These are phyloP conservation scores for Zeuzera pyrina DNA, from an alignment of 2,888 invertebrate genomes.

Conservation along the genomic window DNA sequence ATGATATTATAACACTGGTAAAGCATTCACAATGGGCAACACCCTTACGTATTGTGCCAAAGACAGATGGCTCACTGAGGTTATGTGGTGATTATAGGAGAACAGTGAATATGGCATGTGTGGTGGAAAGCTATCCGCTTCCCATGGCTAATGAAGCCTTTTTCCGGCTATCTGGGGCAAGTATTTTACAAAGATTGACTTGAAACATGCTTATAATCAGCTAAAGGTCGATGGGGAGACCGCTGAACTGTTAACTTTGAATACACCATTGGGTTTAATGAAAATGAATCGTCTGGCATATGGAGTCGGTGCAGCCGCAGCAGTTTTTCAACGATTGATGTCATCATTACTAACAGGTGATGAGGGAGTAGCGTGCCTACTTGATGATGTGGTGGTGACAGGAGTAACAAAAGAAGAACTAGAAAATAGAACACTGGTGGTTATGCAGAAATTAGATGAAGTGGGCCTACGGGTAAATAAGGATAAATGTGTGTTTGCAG, in stretches of 20 bases:
- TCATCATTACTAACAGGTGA: constrained; percentile 9
- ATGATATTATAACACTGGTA: constrained; percentile 10
- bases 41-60: constrained; percentile 9
- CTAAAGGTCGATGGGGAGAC: constrained; percentile 11
- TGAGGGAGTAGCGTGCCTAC: constrained; percentile 12
- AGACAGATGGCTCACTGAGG: constrained; percentile 11
- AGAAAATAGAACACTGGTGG: constrained; percentile 6
- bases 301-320: constrained; percentile 13
- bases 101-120: constrained; percentile 11
- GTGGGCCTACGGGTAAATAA: constrained; percentile 9
- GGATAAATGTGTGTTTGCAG: constrained; percentile 9
- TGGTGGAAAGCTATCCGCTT: constrained; percentile 10
- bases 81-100: constrained; percentile 13
- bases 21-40: constrained; percentile 14
- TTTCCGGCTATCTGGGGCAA: constrained; percentile 12
- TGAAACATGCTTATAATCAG: constrained; percentile 17
- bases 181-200: constrained; percentile 16
- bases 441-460: constrained; percentile 8
- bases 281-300: constrained; percentile 13
- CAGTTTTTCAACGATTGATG: constrained; percentile 15
- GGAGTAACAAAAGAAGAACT: constrained; percentile 8
- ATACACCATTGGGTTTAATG: constrained; percentile 12
- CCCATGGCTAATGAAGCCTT: constrained; percentile 12
- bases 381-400: constrained; percentile 13
- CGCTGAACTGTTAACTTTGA: constrained; percentile 11